A percentile compares a stretch with the other conserved stretches of the same genome.
These are phyloP conservation scores for Campoplex nolae DNA, from an alignment of 2,888 invertebrate species.

Conservation along the genomic window DNA sequence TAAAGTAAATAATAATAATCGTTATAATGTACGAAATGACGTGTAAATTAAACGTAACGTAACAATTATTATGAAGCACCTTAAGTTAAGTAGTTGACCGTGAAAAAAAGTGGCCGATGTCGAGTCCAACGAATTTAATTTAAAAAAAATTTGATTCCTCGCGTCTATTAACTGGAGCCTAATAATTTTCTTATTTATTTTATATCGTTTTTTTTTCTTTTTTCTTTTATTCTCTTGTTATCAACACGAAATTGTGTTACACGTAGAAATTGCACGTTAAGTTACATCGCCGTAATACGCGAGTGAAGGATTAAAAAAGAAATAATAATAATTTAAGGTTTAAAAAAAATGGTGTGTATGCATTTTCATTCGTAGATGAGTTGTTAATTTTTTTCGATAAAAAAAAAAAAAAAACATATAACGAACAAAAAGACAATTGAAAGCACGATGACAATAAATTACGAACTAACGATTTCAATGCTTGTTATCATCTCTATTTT, in stretches of 20 bases:
- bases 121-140: constrained; percentile 17
- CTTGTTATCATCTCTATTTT: constrained; percentile 48
- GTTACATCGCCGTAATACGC: constrained; percentile 63
- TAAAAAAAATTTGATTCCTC: constrained; percentile 4
- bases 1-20: constrained; percentile 73
- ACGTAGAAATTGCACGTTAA: constrained; percentile 68
- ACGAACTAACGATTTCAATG: constrained; percentile 64
- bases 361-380: constrained; percentile 21
- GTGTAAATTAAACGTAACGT: constrained; percentile 76
- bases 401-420: too few relatives aligned
- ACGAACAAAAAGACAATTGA: constrained; percentile 2
- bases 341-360: constrained; percentile 31
- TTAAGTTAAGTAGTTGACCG: constrained; percentile 75
- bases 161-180: neutral
- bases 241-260: constrained; percentile 36
- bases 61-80: constrained; percentile 82
- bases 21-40: constrained; percentile 74
- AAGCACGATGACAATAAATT: constrained; percentile 53
- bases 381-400: constrained; percentile 9
- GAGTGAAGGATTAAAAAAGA: constrained; percentile 50
- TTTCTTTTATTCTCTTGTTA: constrained; percentile 30
- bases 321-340: constrained; percentile 53
- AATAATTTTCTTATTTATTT: constrained; percentile 33
- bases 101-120: constrained; percentile 63
- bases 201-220: neutral